phyloP scores from a whole-genome alignment of 35 echinoderm and acorn worm species.

The Acanthaster planci region DNA sequence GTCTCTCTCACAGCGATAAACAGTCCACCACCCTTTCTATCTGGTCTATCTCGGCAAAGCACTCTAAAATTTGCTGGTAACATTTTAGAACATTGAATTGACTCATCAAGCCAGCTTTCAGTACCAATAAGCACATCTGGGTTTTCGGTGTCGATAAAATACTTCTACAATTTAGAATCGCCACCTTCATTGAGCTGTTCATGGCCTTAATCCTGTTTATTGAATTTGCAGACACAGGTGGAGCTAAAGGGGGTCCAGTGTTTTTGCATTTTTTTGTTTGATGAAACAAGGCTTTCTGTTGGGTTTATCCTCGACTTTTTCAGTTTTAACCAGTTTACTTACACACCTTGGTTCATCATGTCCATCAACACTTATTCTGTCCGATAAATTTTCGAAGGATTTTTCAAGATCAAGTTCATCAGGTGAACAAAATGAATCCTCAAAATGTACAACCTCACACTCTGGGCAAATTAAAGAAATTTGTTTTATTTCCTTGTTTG shows the following conservation, averaged over 20 bases:
- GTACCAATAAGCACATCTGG: constrained; percentile 42
- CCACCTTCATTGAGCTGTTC: constrained; percentile 1
- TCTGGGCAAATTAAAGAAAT: constrained; percentile 26
- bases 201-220: no score
- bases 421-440: constrained; percentile 24
- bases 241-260: no score
- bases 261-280: no score
- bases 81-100: constrained; percentile 29
- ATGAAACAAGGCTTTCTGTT: no score
- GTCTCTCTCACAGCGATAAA: constrained; percentile 20
- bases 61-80: constrained; percentile 23
- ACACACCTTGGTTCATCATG: no score
- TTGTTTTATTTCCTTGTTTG: neutral
- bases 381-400: constrained; percentile 15
- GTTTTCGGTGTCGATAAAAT: constrained; percentile 25
- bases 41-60: constrained; percentile 10
- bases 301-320: no score
- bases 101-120: constrained; percentile 24
- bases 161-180: constrained; percentile 32
- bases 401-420: neutral
- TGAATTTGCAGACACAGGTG: no score
- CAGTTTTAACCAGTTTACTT: no score
- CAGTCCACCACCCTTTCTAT: constrained; percentile 1
- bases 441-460: constrained; percentile 33
- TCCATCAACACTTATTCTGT: neutral